Base-by-base conservation (phyloP, 2,113 vertebrate genomes). In the Nothobranchius kuhntae region DNA sequence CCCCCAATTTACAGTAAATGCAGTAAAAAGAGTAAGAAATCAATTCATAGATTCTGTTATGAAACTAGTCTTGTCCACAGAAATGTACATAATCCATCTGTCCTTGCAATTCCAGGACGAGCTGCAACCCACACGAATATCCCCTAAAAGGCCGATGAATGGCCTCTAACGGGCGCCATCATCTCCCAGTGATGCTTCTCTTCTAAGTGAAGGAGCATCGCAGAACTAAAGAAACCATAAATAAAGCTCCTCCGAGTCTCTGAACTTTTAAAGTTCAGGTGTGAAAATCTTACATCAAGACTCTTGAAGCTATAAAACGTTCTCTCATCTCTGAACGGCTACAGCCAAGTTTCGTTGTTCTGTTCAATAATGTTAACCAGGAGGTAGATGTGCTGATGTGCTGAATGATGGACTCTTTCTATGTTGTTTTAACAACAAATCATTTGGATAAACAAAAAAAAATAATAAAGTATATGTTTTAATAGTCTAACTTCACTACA, bases 181-280 rank as follows among this genome's bases (percentile, higher is more conserved):
- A 86, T 84, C 87, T 85, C 73, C 57, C 52, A 73, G 64, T 64
- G 55, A 75, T 52, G 59, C 75, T 75, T 71, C 50, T 71, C 61
- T 13, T 61, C 59, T 85, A 85, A 83, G 82, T 87, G 92, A 87
- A 79, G 88, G 89, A 93, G 92, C 91, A 89, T 48, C 82, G 78
- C 83, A 83, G 89, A 89, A 86, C 60, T 65, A 58, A 83, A 86
- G 66, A 93, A 92, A 93, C 87, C 87, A 90, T 91, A 83, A 81
- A 76, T 84, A 82, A 61, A 40, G 14, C 78, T 14, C 55, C 46
- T 48, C 67, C 52, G 6, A 40, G 7, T 40, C 38, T 40, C 38
- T 8, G 38, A 7, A 42, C 50, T 74, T 64, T 53, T 51, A 71
- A 67, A 40, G 71, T 80, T 56, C 57, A 47, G 38, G 13, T 47